phyloP scores from a whole-genome alignment of 2,888 invertebrate genomes.

The Argynnis bischoffii region DNA sequence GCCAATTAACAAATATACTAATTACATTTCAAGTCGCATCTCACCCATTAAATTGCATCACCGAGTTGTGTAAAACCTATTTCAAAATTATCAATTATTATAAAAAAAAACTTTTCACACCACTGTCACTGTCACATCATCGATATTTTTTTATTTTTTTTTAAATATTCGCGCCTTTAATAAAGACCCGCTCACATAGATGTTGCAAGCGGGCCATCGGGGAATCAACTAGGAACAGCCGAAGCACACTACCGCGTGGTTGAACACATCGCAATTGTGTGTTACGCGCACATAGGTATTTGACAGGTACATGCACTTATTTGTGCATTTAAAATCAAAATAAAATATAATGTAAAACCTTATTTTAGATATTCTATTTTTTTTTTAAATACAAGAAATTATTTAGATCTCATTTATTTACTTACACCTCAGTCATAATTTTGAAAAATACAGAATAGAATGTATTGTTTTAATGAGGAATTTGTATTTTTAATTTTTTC shows the following conservation, averaged over 20 bases:
- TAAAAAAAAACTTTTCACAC: conserved; percentile 42
- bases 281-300: conserved; percentile 57
- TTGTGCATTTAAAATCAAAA: conserved; percentile 48
- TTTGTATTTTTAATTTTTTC: background rate
- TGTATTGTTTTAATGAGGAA: background rate
- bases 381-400: conserved; percentile 11
- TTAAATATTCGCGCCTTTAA: conserved; percentile 69
- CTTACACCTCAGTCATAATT: background rate
- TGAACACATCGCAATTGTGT: conserved; percentile 42
- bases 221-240: conserved; percentile 76
- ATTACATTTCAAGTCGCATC: conserved; percentile 36
- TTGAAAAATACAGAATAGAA: background rate
- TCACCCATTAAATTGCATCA: conserved; percentile 44
- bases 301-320: conserved; percentile 69
- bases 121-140: conserved; percentile 45
- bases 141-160: conserved; percentile 47
- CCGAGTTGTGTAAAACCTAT: conserved; percentile 47
- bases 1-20: background rate
- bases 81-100: conserved; percentile 43
- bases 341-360: background rate
- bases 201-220: conserved; percentile 78
- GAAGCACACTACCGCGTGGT: conserved; percentile 54
- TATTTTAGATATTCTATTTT: conserved; percentile 39
- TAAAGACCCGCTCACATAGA: conserved; percentile 78
- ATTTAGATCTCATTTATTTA: background rate